A percentile compares a stretch with the other conserved stretches of the same genome.
Conservation (phyloP, 1,140 invertebrate genomes). For the Lysiphlebus fabarum region DNA sequence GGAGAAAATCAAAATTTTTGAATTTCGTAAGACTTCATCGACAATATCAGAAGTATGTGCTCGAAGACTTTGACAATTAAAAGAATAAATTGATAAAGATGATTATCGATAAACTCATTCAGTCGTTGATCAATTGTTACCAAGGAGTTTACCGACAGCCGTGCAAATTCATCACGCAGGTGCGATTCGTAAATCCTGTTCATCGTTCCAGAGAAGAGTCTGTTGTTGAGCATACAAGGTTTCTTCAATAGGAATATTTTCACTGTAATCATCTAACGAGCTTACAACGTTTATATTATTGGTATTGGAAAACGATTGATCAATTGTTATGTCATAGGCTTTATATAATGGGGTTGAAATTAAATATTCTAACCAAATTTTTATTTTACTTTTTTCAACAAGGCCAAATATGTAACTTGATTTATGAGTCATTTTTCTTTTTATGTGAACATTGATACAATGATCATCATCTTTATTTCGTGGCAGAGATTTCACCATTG, state of each 20-base stretch:
- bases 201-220: conserved; percentile 11
- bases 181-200: conserved; percentile 32
- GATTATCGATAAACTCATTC: too few species aligned
- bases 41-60: too few species aligned
- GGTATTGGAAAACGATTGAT: conserved; percentile 19
- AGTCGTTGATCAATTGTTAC: too few species aligned
- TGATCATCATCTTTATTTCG: conserved; percentile 41
- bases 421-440: conserved; percentile 36
- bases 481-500: conserved; percentile 43
- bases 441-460: conserved; percentile 37
- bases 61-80: too few species aligned
- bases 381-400: conserved; percentile 27
- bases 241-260: conserved; percentile 30
- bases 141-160: too few species aligned
- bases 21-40: too few species aligned
- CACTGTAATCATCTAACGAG: conserved; percentile 26
- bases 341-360: conserved; percentile 25
- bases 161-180: conserved; percentile 28
- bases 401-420: conserved; percentile 26
- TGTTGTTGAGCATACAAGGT: conserved; percentile 6
- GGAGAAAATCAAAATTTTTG: too few species aligned
- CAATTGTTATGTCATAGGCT: conserved; percentile 20
- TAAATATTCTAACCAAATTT: conserved; percentile 27
- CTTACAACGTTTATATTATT: background rate
- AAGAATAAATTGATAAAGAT: too few species aligned